Evolutionary conservation across 2,888 invertebrate genomes (phyloP).

Genomic region (Eubasilissa splendida): DNA sequence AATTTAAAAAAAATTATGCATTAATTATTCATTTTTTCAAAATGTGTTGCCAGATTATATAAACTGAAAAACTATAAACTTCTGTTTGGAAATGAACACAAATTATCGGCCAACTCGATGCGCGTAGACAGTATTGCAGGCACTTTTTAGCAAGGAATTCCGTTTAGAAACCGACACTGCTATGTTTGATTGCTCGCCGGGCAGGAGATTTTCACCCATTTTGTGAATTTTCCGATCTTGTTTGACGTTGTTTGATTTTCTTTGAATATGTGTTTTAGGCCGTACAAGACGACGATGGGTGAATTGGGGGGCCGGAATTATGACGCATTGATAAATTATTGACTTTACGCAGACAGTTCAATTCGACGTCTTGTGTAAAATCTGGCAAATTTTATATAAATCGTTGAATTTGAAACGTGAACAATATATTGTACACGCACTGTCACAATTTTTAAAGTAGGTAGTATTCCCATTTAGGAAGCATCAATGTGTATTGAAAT

Average conservation of each 20-base stretch:
- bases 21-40: too few species aligned
- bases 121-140: conserved; percentile 6
- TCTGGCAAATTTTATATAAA: too few species aligned
- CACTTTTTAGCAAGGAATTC: conserved; percentile 22
- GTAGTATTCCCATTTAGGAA: too few species aligned
- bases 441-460: too few species aligned
- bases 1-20: too few species aligned
- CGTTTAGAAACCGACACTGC: conserved; percentile 11
- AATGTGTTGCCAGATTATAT: too few species aligned
- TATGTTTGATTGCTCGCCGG: conserved; percentile 3
- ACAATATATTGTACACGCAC: too few species aligned
- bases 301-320: conserved; percentile 20
- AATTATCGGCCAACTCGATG: neutral
- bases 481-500: too few species aligned
- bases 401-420: too few species aligned
- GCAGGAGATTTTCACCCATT: neutral
- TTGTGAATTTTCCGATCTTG: conserved; percentile 8
- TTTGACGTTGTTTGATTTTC: conserved; percentile 1
- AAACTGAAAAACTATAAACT: too few species aligned
- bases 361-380: neutral
- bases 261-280: conserved; percentile 6
- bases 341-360: neutral
- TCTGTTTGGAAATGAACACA: too few species aligned
- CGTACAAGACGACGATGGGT: neutral
- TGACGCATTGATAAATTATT: neutral